Evolutionary conservation across 2,797 vertebrate species (phyloP).

Genomic region (Alosa sapidissima): DNA sequence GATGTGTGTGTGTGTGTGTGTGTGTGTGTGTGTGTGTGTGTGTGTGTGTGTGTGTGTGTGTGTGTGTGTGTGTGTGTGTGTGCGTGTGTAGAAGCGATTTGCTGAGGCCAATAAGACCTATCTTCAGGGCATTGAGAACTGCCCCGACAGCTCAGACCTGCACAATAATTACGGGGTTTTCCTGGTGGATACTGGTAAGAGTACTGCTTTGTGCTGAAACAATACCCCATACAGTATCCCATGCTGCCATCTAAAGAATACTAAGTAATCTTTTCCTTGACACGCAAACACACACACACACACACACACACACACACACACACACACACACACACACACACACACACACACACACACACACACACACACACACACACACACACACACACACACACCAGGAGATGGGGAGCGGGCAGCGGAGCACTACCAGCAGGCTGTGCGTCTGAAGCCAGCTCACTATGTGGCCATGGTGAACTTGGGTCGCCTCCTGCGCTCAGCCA

Average conservation of each 20-base stretch:
- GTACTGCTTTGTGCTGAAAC: not conserved
- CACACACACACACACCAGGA: constrained; percentile 66
- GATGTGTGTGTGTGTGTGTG: constrained; percentile 4
- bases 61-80: constrained; percentile 5
- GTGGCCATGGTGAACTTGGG: constrained; percentile 98
- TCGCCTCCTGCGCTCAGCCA: constrained; percentile 87
- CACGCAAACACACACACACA: too few relatives aligned
- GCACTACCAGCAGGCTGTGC: constrained; percentile 89
- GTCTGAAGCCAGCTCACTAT: constrained; percentile 85
- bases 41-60: constrained; percentile 10
- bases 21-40: not conserved
- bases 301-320: not conserved
- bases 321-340: not conserved
- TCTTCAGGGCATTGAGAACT: constrained; percentile 86
- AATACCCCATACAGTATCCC: not conserved
- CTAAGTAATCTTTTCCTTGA: not conserved
- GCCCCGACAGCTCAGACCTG: constrained; percentile 91
- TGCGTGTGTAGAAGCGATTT: constrained; percentile 77
- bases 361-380: not conserved
- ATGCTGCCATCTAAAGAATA: not conserved
- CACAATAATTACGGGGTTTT: constrained; percentile 98
- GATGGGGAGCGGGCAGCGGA: constrained; percentile 78
- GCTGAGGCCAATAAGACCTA: constrained; percentile 88
- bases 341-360: not conserved
- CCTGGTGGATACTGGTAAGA: constrained; percentile 90